Evolutionary conservation across 2,797 vertebrate species (phyloP).

Genomic region (Rallus crepitans): DNA sequence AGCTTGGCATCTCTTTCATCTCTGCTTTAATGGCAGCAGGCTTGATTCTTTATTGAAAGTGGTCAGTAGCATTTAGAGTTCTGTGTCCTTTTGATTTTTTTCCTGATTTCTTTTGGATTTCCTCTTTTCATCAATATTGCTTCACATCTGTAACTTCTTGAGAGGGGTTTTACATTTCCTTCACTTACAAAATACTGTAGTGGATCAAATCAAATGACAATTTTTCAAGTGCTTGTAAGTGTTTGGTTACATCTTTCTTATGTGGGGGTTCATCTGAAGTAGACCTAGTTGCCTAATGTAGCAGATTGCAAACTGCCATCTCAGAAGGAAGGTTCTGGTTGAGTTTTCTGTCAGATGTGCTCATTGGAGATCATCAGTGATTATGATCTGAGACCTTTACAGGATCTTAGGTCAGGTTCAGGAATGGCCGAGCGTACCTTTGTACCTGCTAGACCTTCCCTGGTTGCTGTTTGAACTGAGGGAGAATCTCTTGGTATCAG

Average conservation of each 20-base stretch:
- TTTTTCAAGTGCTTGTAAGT: background rate
- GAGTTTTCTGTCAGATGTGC: background rate
- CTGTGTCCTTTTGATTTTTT: background rate
- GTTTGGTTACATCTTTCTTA: background rate
- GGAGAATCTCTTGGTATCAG: background rate
- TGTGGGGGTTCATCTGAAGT: background rate
- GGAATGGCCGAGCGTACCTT: background rate
- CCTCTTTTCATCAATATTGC: background rate
- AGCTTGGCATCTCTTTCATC: background rate
- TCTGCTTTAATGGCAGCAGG: background rate
- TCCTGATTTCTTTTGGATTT: background rate
- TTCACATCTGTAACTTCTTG: background rate
- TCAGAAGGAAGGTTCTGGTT: background rate
- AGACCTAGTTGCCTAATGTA: background rate
- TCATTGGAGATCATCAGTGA: background rate
- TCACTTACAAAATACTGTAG: background rate
- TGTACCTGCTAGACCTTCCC: fast-evolving
- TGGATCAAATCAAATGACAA: background rate
- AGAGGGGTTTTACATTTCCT: background rate
- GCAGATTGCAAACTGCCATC: background rate
- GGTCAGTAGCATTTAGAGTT: background rate
- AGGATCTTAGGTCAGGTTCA: background rate
- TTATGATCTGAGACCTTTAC: background rate
- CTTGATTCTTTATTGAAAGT: background rate
- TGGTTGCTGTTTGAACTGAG: background rate